A percentile compares a stretch with the other conserved stretches of the same genome.
Conservation (phyloP, 1,140 invertebrate genomes). For the Bombus waltoni region DNA sequence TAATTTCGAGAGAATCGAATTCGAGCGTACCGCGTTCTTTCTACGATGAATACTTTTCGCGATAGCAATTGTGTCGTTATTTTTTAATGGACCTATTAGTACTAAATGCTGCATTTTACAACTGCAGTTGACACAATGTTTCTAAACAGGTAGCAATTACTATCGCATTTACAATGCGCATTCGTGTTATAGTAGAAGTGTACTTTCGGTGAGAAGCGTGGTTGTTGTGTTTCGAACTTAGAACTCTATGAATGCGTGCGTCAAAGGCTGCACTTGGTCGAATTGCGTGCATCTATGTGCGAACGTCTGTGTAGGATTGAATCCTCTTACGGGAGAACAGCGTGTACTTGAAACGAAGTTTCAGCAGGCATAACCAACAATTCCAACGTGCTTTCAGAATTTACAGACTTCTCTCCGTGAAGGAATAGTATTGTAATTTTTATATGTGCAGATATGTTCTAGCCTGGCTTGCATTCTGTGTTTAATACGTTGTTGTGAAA, state of each 20-base stretch:
- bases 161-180: background rate
- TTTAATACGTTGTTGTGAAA: background rate
- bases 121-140: background rate
- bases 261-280: too few species aligned
- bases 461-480: background rate
- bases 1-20: too few species aligned
- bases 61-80: background rate
- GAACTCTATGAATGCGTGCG: background rate
- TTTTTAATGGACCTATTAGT: too few species aligned
- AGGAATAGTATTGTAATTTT: background rate
- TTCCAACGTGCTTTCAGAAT: background rate
- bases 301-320: background rate
- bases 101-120: background rate
- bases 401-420: too few species aligned
- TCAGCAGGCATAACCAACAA: background rate
- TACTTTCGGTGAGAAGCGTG: background rate
- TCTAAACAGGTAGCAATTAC: background rate
- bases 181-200: background rate
- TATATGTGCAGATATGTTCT: background rate
- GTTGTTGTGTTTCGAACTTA: conserved; percentile 3
- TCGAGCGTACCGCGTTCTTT: too few species aligned
- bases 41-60: background rate
- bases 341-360: background rate
- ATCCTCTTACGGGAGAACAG: background rate
- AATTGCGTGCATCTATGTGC: background rate